phyloP scores from a whole-genome alignment of 2,888 invertebrate genomes.

The Andrena dorsata region DNA sequence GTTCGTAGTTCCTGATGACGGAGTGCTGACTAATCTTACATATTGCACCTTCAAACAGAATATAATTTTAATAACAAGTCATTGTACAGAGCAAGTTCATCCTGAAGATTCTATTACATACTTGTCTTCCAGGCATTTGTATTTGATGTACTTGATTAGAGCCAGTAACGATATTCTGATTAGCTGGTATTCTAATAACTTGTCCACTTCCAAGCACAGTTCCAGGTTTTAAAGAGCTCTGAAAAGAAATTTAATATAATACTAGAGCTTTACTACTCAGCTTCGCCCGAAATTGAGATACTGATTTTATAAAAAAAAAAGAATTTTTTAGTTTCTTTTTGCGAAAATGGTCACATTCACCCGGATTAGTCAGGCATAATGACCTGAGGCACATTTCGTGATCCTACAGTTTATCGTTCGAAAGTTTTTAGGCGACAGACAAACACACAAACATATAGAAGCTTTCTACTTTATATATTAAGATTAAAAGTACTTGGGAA shows the following conservation, averaged over 20 bases:
- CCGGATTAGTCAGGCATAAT: too few species aligned
- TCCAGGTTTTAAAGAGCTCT: conserved; percentile 84
- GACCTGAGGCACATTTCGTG: too few species aligned
- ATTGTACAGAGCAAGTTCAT: neutral
- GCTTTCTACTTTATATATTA: too few species aligned
- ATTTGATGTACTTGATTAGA: conserved; percentile 89
- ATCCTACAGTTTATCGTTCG: too few species aligned
- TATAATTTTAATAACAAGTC: neutral
- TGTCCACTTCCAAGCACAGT: conserved; percentile 83
- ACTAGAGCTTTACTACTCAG: too few species aligned
- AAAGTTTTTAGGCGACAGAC: too few species aligned
- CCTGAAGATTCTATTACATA: conserved; percentile 80
- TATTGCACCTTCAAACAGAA: conserved; percentile 87
- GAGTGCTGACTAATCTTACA: conserved; percentile 89
- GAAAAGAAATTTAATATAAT: conserved; percentile 48
- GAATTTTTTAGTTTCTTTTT: too few species aligned
- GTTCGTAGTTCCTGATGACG: conserved; percentile 83
- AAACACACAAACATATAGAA: too few species aligned
- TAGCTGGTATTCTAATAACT: conserved; percentile 86
- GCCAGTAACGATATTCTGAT: conserved; percentile 84
- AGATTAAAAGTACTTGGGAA: conserved; percentile 11
- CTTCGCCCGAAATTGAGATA: too few species aligned
- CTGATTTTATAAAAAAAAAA: too few species aligned
- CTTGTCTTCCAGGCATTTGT: conserved; percentile 90
- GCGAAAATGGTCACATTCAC: too few species aligned